A percentile compares a stretch with the other conserved stretches of the same genome.
phyloP scores from a whole-genome alignment of 2,888 invertebrate species.

The Hypomecis punctinalis region DNA sequence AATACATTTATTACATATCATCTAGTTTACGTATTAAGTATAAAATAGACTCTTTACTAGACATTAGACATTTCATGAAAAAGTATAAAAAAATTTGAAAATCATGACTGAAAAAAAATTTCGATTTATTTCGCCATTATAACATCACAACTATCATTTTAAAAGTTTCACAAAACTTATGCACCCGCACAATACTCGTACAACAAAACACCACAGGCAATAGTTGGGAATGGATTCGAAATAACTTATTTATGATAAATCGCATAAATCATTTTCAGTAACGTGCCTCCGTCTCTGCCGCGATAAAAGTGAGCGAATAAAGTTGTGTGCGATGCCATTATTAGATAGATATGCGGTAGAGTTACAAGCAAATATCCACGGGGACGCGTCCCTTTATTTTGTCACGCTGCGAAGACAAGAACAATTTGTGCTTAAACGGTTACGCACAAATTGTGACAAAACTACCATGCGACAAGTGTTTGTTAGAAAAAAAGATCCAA shows the following conservation, averaged over 20 bases:
- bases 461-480: too few relatives aligned
- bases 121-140: background rate
- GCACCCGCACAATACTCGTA: slow-evolving; percentile 13
- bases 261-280: slow-evolving; percentile 82
- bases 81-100: background rate
- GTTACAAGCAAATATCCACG: slow-evolving; percentile 20
- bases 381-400: too few relatives aligned
- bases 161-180: slow-evolving; percentile 6
- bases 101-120: background rate
- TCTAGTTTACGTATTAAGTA: too few relatives aligned
- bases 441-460: too few relatives aligned
- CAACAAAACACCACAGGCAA: slow-evolving; percentile 49
- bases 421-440: too few relatives aligned
- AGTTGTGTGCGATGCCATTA: slow-evolving; percentile 79
- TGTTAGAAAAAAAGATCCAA: too few relatives aligned
- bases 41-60: too few relatives aligned
- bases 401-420: too few relatives aligned
- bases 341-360: slow-evolving; percentile 66
- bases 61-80: too few relatives aligned
- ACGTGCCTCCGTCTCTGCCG: slow-evolving; percentile 63
- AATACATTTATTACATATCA: too few relatives aligned
- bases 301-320: slow-evolving; percentile 82
- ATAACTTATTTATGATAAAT: slow-evolving; percentile 84
- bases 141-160: slow-evolving; percentile 8
- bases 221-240: slow-evolving; percentile 73